Evolutionary conservation across 2,888 invertebrate species (phyloP), one percentile per base, ranked within the genome.

Genomic region (Microctonus brassicae): DNA sequence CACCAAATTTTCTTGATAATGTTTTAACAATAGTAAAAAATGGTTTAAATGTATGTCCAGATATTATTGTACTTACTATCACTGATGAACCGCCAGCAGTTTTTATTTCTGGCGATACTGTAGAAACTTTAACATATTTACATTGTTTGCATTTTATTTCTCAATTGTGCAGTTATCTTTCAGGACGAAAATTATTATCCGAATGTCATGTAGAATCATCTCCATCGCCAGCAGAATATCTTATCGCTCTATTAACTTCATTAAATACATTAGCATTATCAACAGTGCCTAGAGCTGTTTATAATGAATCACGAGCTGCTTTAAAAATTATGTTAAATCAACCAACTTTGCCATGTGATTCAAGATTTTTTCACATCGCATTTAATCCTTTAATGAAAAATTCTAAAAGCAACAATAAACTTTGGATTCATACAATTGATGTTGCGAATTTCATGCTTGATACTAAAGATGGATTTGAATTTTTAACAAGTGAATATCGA

Each of bases 121-220:
- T 86, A 9, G 82, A 84, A 70, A 81, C 83, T 1, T 73, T 81
- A 29, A 85, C 86, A 9, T 85, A 84, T 76, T 77, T 87, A 5
- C 86, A 87, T 55, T 83, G 83, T 67, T 73, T 87, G 1, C 79
- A 81, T 60, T 79, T 86, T n/a, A 26, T 87, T n/a, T 78, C 83
- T 2, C 84, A 85, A 29, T 77, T 87, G 9, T 82, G 81, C 58
- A 80, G 81, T 33, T 80, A 80, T 55, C 74, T 82, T 3, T 76
- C 77, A 2, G 84, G 87, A 0, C 80, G 83, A 2, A 61, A 73
- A n/a, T 75, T 86, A 6, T 75, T 87, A 2, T 70, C 74, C 2
- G 85, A 85, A 26, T 76, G 36, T 63, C 66, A 76, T 17, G 71
- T 77, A 10, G 81, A 83, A 13, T 75, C 74, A 2, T 71, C 74